Evolutionary conservation across 2,888 invertebrate species (phyloP).

Genomic region (Eulithis prunata): DNA sequence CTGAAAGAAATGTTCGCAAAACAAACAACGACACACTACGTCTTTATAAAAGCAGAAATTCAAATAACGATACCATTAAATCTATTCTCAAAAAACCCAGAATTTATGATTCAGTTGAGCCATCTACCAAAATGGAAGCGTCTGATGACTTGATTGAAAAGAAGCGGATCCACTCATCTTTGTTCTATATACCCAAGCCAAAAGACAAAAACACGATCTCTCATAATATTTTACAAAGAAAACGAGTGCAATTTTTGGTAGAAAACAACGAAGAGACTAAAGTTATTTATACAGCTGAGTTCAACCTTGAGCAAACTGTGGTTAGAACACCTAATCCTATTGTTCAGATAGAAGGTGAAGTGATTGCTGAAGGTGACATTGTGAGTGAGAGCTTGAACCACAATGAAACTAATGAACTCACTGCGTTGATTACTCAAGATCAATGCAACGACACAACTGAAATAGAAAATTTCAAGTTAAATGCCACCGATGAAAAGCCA

Average conservation of each 20-base stretch:
- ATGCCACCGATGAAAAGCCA: slow-evolving; percentile 36
- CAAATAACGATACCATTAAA: slow-evolving; percentile 79
- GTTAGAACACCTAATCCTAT: slow-evolving; percentile 48
- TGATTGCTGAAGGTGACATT: slow-evolving; percentile 69
- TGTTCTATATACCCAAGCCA: slow-evolving; percentile 86
- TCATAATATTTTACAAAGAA: slow-evolving; percentile 80
- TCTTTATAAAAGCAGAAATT: slow-evolving; percentile 64
- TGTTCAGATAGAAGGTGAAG: slow-evolving; percentile 62
- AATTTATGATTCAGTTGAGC: slow-evolving; percentile 64
- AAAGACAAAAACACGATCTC: slow-evolving; percentile 66
- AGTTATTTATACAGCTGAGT: slow-evolving; percentile 78
- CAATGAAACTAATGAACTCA: slow-evolving; percentile 48
- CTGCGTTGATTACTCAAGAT: slow-evolving; percentile 56
- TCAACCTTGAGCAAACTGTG: slow-evolving; percentile 70
- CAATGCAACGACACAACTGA: slow-evolving; percentile 41
- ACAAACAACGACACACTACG: slow-evolving; percentile 54
- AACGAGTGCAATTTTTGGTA: slow-evolving; percentile 89
- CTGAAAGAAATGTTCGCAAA: slow-evolving; percentile 67
- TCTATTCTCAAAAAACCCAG: slow-evolving; percentile 85
- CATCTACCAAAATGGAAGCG: slow-evolving; percentile 58
- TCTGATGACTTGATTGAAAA: slow-evolving; percentile 63
- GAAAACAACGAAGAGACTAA: slow-evolving; percentile 84
- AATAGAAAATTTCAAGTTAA: slow-evolving; percentile 48
- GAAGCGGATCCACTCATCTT: slow-evolving; percentile 74
- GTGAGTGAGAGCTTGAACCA: slow-evolving; percentile 68